Base-by-base conservation (phyloP, 2,113 vertebrate species). In the Salvelinus sp. region DNA sequence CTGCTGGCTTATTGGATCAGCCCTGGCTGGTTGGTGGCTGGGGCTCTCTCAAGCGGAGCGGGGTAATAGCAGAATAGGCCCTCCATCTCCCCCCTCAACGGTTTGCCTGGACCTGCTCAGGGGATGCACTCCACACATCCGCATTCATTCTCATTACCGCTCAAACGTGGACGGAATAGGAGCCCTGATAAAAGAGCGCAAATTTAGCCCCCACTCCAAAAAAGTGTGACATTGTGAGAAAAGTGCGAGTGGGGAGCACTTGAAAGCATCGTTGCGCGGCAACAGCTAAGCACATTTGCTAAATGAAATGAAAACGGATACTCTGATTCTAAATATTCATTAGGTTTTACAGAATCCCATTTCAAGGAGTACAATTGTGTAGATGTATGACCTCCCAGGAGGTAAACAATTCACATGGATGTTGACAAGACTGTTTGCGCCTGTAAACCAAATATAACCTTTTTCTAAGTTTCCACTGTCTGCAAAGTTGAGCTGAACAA, bases 281-380 rank as follows among this genome's bases (percentile, higher is more conserved):
- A 92, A 93, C 89, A 89, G 90, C 91, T 90, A 91, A 92, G 89
- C 86, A 91, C 82, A 87, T 93, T 89, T 80, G 75, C 80, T 80
- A 89, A 90, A 90, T 85, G 83, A 87, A 91, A 88, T 85, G 82
- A 89, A 84, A 89, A 86, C 80, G 86, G 87, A 84, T 85, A 86
- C 79, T 84, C 89, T 74, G 85, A 87, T 76, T 82, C 70, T 88
- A 44, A 91, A 86, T 90, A 82, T 86, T 90, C 88, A 90, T 90
- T 88, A 89, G 83, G 9, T 81, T 91, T 86, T 77, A 80, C 76
- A 73, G 88, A 79, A 18, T 79, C 74, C 70, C 76, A 87, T 81
- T 86, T 88, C 79, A 77, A 69, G 67, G 75, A 44, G 72, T 69
- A 67, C 16, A 78, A 84, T 76, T 70, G 70, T 68, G 50, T 62